These are phyloP conservation scores for Limnothrissa miodon DNA, from an alignment of 2,113 vertebrate species.

Conservation along the genomic window DNA sequence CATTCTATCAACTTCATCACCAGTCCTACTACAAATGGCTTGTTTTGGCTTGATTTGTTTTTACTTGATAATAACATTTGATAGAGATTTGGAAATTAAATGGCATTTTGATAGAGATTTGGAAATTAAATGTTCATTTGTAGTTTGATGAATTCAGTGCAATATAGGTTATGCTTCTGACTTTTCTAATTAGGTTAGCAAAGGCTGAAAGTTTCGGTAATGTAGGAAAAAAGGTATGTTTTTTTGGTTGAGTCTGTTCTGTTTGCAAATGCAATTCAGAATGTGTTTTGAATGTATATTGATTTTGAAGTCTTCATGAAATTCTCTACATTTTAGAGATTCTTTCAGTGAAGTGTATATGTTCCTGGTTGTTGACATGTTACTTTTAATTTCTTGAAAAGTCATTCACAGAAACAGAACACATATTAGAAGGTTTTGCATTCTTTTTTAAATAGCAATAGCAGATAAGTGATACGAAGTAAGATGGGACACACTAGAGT, in stretches of 20 bases:
- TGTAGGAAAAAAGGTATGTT: background rate
- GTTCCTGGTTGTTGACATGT: background rate
- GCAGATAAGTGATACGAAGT: background rate
- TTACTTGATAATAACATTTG: too few species aligned
- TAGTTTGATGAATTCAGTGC: background rate
- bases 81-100: too few species aligned
- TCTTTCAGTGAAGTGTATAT: background rate
- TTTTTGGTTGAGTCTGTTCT: background rate
- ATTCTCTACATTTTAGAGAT: background rate
- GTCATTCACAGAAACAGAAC: background rate
- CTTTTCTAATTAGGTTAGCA: background rate
- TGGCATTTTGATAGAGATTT: too few species aligned
- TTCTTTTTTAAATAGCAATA: background rate
- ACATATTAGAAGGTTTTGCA: background rate
- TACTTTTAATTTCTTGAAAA: background rate
- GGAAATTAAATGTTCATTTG: slow-evolving; percentile 28
- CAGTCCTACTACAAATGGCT: too few species aligned
- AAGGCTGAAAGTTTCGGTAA: background rate
- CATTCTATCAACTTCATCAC: too few species aligned
- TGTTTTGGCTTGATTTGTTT: too few species aligned
- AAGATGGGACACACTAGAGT: background rate
- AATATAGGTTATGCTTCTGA: background rate
- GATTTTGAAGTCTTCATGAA: background rate
- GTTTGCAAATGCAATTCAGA: background rate
- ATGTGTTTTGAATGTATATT: background rate